A percentile compares a stretch with the other conserved stretches of the same genome.
Conservation (phyloP, 1,140 invertebrate genomes). For the Lepidurus packardi region DNA sequence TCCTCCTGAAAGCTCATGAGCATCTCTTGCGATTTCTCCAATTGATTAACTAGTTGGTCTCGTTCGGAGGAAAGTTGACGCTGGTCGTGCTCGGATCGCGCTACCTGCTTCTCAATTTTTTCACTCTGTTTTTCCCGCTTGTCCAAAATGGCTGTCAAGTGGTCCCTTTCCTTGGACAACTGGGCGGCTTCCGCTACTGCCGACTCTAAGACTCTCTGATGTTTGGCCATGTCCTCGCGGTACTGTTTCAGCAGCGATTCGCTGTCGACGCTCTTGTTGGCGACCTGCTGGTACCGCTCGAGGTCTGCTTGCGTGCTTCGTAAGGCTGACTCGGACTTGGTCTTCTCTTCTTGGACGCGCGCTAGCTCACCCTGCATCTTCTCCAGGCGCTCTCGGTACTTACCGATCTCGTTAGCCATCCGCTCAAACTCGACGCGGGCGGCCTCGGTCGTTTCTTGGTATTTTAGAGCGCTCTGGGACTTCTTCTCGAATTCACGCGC, state of each 20-base stretch:
- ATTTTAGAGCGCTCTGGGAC: conserved; percentile 50
- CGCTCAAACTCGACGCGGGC: conserved; percentile 66
- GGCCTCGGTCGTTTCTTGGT: conserved; percentile 27
- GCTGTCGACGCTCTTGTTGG: conserved; percentile 48
- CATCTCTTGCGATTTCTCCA: conserved; percentile 89
- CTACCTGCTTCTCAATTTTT: conserved; percentile 40
- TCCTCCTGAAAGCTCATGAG: conserved; percentile 87
- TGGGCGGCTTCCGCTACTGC: conserved; percentile 28
- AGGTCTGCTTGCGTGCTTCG: conserved; percentile 44
- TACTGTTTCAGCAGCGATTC: conserved; percentile 47
- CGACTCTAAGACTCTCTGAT: conserved; percentile 36
- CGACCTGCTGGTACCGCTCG: conserved; percentile 52
- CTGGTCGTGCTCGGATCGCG: conserved; percentile 71
- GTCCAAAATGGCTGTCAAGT: conserved; percentile 63
- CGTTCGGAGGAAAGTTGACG: conserved; percentile 77
- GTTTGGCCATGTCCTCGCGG: conserved; percentile 34
- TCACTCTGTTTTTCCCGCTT: conserved; percentile 75
- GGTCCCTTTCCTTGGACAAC: conserved; percentile 55
- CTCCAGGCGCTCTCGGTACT: conserved; percentile 69
- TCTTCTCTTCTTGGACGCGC: conserved; percentile 57
- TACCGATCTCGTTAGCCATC: conserved; percentile 67
- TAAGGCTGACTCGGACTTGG: conserved; percentile 57
- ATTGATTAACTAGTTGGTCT: conserved; percentile 77
- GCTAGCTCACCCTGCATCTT: conserved; percentile 61
- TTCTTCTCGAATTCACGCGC: conserved; percentile 81